phyloP scores from a whole-genome alignment of 2,113 vertebrate genomes.

The Raja brachyura region DNA sequence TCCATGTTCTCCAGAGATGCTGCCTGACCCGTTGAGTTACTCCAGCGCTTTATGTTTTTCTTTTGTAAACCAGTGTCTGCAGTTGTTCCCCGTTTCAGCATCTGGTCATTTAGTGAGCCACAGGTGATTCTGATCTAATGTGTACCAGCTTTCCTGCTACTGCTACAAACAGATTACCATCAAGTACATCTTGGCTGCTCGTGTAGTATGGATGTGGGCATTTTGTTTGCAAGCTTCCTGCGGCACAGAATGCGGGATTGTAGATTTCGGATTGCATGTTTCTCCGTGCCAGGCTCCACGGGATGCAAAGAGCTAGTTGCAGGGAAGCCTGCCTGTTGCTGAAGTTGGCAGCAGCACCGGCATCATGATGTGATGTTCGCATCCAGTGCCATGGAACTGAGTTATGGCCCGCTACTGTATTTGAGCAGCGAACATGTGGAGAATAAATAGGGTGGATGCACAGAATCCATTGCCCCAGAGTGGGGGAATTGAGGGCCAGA shows the following conservation, averaged over 20 bases:
- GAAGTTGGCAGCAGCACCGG: slow-evolving; percentile 11
- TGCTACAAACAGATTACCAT: background rate
- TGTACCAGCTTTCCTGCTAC: too few relatives aligned
- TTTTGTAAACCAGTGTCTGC: too few relatives aligned
- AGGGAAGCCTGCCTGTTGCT: slow-evolving; percentile 7
- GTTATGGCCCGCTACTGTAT: background rate
- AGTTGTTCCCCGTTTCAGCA: too few relatives aligned
- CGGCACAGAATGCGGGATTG: background rate
- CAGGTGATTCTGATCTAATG: background rate
- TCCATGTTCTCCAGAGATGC: too few relatives aligned
- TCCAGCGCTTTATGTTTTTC: too few relatives aligned
- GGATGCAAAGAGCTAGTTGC: background rate
- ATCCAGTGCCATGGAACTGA: background rate
- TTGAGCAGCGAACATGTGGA: too few relatives aligned
- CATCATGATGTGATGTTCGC: background rate
- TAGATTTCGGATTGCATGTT: background rate
- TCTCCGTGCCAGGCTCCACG: background rate
- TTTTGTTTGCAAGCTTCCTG: background rate
- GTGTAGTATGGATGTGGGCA: background rate
- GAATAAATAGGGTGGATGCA: too few relatives aligned
- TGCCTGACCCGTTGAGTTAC: too few relatives aligned
- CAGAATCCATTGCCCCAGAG: too few relatives aligned
- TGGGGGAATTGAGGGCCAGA: too few relatives aligned
- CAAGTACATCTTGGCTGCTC: background rate
- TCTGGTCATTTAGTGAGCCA: background rate